A percentile compares a stretch with the other conserved stretches of the same genome.
These are phyloP conservation scores for Nyctibius grandis DNA, from an alignment of 2,797 vertebrate genomes.

Conservation along the genomic window DNA sequence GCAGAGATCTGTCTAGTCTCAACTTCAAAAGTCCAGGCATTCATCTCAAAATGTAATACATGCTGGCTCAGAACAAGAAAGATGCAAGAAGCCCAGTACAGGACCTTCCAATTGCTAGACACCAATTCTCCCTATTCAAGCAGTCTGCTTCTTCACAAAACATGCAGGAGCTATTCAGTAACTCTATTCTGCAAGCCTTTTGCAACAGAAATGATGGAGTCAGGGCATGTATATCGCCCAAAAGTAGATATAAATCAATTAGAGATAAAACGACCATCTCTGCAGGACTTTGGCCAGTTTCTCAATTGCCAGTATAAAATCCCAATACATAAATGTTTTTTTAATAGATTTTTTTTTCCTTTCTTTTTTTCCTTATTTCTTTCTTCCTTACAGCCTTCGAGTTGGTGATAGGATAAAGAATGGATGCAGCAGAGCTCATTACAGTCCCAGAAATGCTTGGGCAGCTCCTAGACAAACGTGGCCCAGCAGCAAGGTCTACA, in stretches of 20 bases:
- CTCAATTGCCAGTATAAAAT: neutral
- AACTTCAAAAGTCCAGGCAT: neutral
- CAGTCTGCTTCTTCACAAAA: neutral
- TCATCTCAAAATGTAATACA: neutral
- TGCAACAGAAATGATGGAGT: neutral
- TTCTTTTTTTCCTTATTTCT: neutral
- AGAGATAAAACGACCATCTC: neutral
- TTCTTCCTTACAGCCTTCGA: neutral
- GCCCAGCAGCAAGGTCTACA: neutral
- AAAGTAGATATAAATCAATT: neutral
- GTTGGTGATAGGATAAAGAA: neutral
- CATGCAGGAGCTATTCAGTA: neutral
- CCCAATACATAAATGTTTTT: neutral
- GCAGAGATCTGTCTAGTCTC: neutral
- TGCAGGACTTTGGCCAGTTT: neutral
- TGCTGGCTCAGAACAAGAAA: neutral
- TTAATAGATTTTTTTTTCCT: neutral
- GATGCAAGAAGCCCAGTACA: neutral
- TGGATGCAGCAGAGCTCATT: neutral
- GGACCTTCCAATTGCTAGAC: neutral
- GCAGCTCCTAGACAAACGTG: neutral
- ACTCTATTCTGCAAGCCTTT: neutral
- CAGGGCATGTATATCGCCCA: neutral
- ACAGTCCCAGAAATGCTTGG: neutral
- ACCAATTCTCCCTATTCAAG: neutral